A percentile compares a stretch with the other conserved stretches of the same genome.
phyloP scores from a whole-genome alignment of 1,140 invertebrate species.

The Drosophila ananassae region DNA sequence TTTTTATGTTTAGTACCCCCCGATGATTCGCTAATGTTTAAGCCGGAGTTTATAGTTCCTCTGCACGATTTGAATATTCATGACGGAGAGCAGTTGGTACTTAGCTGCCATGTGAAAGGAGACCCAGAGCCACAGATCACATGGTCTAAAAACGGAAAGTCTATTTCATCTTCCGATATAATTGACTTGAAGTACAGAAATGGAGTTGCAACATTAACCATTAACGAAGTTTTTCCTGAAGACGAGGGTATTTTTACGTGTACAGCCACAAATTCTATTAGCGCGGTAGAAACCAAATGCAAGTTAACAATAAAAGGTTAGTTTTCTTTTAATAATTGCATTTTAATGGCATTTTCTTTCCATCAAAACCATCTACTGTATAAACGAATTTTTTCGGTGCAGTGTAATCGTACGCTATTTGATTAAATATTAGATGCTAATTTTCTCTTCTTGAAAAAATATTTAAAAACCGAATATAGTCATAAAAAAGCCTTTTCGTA shows the following conservation, averaged over 20 bases:
- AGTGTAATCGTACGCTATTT: too few relatives aligned
- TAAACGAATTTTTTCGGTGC: too few relatives aligned
- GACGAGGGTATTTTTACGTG: constrained; percentile 95
- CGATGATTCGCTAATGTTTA: constrained; percentile 92
- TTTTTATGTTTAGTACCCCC: constrained; percentile 87
- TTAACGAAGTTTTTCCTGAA: constrained; percentile 96
- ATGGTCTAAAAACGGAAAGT: constrained; percentile 93
- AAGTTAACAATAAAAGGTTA: constrained; percentile 93
- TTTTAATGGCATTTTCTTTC: too few relatives aligned
- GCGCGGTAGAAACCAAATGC: constrained; percentile 92
- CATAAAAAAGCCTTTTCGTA: too few relatives aligned
- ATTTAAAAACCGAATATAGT: too few relatives aligned
- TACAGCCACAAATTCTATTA: constrained; percentile 95
- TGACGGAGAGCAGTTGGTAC: constrained; percentile 92
- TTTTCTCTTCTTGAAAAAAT: too few relatives aligned
- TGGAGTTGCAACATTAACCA: constrained; percentile 92
- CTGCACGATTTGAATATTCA: constrained; percentile 89
- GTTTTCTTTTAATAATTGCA: constrained; percentile 65
- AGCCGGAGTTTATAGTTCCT: constrained; percentile 91
- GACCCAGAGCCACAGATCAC: constrained; percentile 96
- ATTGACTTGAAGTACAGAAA: constrained; percentile 96
- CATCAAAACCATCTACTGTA: too few relatives aligned
- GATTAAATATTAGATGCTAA: too few relatives aligned
- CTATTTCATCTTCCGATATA: constrained; percentile 91
- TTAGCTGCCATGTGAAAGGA: constrained; percentile 92